Evolutionary conservation across 2,797 vertebrate genomes (phyloP), one percentile per base, ranked within the genome.

Genomic region (Takifugu ocellatus): DNA sequence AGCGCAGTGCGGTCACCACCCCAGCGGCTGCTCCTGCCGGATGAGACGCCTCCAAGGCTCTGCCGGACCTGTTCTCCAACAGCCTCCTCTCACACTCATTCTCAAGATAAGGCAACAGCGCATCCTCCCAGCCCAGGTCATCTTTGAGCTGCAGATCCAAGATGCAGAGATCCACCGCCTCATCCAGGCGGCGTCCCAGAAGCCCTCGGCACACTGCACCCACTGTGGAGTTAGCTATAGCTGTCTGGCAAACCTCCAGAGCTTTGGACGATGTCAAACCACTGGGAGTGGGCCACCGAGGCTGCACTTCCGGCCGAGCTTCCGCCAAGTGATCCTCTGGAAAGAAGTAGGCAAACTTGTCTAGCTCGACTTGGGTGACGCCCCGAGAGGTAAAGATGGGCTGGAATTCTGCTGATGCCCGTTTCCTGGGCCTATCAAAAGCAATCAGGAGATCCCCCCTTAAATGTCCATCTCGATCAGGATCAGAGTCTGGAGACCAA

Each of bases 61-160:
- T 75, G n/a, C 61, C 58, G 0, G 79, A 86, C 25, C 84, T 71
- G 62, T 77, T 89, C 27, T 87, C 90, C 61, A 94, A 26, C 58
- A 93, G 70, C 71, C 77, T 87, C 46, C 90, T 84, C 84, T 94
- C 92, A 14, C 92, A 94, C 61, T 93, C 91, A 0, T 94, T 96
- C 77, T 94, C 92, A 77, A 94, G 76, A 66, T 93, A 91, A 0
- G 91, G 79, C 53, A 80, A 47, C 68, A 91, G 73, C 0, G 79
- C 85, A 29, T 83, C 83, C 53, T 78, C 89, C 92, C 89, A 91
- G 17, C 65, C 74, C 72, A 90, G 61, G 0, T 90, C 90, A 17
- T 93, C 91, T 78, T 94, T 93, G 31, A 93, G 83, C 73, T 93
- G 90, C 72, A 93, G 80, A 73, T 92, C 92, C 75, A 87, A 66